phyloP scores from a whole-genome alignment of 2,888 invertebrate species.

The Flexamia atlantica region DNA sequence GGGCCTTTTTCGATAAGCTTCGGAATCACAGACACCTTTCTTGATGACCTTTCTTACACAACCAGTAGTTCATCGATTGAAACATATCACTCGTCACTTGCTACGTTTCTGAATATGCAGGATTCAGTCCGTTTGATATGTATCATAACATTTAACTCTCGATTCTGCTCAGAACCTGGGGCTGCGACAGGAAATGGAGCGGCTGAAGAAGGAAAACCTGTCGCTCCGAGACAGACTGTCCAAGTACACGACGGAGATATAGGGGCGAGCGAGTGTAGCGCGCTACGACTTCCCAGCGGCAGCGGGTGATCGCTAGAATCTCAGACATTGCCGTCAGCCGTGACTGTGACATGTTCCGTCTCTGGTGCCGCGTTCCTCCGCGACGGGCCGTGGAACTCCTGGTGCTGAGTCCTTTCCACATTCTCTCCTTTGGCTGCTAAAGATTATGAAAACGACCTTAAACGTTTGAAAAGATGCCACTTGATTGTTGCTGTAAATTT shows the following conservation, averaged over 20 bases:
- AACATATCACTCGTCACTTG: too few relatives aligned
- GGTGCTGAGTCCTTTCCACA: conserved; percentile 17
- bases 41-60: too few relatives aligned
- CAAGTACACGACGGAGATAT: conserved; percentile 78
- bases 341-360: conserved; percentile 47
- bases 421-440: conserved; percentile 4
- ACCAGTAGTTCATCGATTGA: too few relatives aligned
- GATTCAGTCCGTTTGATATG: too few relatives aligned
- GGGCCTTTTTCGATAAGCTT: too few relatives aligned
- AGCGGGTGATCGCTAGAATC: conserved; percentile 22
- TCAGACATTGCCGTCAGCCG: conserved; percentile 33
- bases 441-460: not conserved
- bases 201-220: conserved; percentile 94
- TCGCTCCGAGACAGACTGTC: conserved; percentile 92
- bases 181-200: conserved; percentile 92
- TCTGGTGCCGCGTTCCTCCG: not conserved
- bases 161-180: conserved; percentile 85
- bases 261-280: conserved; percentile 12
- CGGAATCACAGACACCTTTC: too few relatives aligned
- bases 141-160: conserved; percentile 70
- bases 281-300: not conserved
- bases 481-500: conserved; percentile 22
- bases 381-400: not conserved
- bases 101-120: too few relatives aligned
- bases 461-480: not conserved